A percentile compares a stretch with the other conserved stretches of the same genome.
phyloP scores from a whole-genome alignment of 2,797 vertebrate species.

The Halcyon chelicuti region DNA sequence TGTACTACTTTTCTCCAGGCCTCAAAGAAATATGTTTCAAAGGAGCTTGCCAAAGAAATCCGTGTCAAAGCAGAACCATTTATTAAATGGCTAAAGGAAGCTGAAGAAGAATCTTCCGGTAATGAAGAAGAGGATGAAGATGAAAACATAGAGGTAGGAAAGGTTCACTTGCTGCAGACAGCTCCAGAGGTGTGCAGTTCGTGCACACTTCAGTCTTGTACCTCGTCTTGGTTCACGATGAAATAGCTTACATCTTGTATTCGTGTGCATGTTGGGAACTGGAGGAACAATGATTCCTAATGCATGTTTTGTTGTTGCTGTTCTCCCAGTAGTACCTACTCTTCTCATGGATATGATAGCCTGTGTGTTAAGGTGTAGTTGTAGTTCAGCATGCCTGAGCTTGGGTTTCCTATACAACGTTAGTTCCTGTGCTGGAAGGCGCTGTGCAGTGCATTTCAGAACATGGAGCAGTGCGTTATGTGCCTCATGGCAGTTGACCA shows the following conservation, averaged over 20 bases:
- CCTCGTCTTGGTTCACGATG: accelerated
- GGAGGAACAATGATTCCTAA: accelerated
- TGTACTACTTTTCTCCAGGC: conserved; percentile 77
- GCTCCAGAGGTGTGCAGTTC: accelerated
- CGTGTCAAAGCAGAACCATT: conserved; percentile 95
- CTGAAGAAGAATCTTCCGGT: conserved; percentile 96
- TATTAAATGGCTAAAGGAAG: conserved; percentile 98
- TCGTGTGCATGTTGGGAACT: accelerated
- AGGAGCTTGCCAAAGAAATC: conserved; percentile 99
- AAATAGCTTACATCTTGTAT: accelerated
- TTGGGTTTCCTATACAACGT: accelerated
- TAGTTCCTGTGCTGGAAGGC: accelerated
- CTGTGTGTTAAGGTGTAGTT: too few relatives aligned
- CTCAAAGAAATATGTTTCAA: conserved; percentile 98
- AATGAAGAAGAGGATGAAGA: conserved; percentile 91
- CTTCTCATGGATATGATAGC: accelerated
- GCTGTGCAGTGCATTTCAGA: accelerated
- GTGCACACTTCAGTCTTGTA: accelerated
- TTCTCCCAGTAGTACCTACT: background rate
- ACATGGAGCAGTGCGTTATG: accelerated
- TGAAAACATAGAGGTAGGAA: conserved; percentile 85
- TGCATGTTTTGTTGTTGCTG: accelerated
- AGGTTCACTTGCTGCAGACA: accelerated
- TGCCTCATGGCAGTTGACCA: accelerated
- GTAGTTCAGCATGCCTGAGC: too few relatives aligned